phyloP scores from a whole-genome alignment of 2,797 vertebrate species.

The Anguilla obscura region DNA sequence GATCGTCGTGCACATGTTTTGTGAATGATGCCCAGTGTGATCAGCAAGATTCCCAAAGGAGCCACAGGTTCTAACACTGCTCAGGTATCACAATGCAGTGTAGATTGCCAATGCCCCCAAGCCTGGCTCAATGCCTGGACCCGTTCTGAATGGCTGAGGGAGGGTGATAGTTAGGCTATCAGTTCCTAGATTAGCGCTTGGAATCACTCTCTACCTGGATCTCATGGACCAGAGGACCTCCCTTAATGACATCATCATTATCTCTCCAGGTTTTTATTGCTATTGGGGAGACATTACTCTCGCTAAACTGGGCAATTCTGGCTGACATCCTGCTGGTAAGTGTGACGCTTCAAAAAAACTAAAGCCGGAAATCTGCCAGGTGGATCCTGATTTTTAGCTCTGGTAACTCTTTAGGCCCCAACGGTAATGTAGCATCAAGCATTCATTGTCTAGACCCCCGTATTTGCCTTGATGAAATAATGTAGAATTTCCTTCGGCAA shows the following conservation, averaged over 20 bases:
- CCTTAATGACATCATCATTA: constrained; percentile 18
- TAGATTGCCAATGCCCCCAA: not conserved
- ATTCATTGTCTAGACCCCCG: not conserved
- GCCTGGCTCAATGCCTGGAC: not conserved
- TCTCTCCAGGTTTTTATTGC: constrained; percentile 80
- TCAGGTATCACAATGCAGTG: not conserved
- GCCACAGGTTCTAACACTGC: not conserved
- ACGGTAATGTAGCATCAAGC: not conserved
- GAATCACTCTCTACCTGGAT: not conserved
- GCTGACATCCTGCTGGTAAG: constrained; percentile 91
- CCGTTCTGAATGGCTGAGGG: not conserved
- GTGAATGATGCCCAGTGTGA: not conserved
- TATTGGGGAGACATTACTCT: constrained; percentile 79
- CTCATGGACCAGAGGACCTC: not conserved
- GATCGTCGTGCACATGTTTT: no score
- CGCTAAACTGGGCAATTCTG: constrained; percentile 86
- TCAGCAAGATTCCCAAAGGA: not conserved
- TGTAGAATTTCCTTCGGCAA: not conserved
- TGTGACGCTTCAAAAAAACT: not conserved
- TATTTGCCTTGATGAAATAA: not conserved
- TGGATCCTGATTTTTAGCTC: not conserved
- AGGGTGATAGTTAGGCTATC: not conserved
- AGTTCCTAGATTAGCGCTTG: not conserved
- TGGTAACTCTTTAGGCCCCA: not conserved
- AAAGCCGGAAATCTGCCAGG: not conserved